Evolutionary conservation across 92 coral and sea anemone genomes (phyloP).

Genomic region (Epizoanthus fatuus): DNA sequence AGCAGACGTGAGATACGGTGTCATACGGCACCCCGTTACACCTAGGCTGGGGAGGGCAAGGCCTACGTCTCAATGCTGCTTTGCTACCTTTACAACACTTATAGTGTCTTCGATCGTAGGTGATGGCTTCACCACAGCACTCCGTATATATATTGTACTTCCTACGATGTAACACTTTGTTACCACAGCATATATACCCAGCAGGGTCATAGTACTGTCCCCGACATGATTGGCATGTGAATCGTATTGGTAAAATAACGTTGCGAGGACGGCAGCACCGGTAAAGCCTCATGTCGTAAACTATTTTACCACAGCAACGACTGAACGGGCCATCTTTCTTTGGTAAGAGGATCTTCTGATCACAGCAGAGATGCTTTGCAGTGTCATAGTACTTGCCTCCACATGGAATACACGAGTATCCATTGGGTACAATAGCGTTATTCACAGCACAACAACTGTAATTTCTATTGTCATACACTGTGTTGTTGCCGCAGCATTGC

Average conservation of each 20-base stretch:
- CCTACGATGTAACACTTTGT: background rate
- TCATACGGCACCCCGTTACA: background rate
- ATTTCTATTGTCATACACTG: background rate
- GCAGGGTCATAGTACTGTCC: slow-evolving; percentile 5
- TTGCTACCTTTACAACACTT: background rate
- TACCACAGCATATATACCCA: background rate
- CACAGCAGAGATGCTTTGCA: slow-evolving; percentile 19
- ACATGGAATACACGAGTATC: slow-evolving; percentile 24
- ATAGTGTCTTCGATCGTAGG: slow-evolving; percentile 20
- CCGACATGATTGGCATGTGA: slow-evolving; percentile 8
- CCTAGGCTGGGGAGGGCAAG: slow-evolving; percentile 9
- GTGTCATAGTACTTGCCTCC: slow-evolving; percentile 17
- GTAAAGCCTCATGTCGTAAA: slow-evolving; percentile 2
- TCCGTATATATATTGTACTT: background rate
- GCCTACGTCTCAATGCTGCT: background rate
- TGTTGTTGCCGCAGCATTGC: background rate
- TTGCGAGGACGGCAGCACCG: slow-evolving; percentile 34
- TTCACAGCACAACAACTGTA: slow-evolving; percentile 16
- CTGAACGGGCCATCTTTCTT: slow-evolving; percentile 9
- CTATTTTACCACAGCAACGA: slow-evolving; percentile 21
- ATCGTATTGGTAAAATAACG: background rate
- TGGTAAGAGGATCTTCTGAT: slow-evolving; percentile 3
- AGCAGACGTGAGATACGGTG: slow-evolving; percentile 11
- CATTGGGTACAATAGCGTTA: slow-evolving; percentile 12
- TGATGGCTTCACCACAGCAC: slow-evolving; percentile 2